Conservation (phyloP, 2,888 invertebrate species). For the Panopea generosa region DNA sequence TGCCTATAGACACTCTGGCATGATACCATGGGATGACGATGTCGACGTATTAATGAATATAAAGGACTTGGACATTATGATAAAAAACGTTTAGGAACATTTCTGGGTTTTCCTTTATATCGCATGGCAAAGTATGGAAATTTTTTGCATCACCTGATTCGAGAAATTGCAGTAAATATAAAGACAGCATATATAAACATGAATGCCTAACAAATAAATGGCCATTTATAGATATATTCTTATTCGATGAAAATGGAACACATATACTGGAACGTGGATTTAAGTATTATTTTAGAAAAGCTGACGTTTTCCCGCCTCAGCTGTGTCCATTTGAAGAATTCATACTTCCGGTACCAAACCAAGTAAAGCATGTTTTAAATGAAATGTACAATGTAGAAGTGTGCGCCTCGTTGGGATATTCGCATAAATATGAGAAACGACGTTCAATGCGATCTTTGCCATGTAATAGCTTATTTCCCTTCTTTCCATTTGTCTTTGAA, state of each 20-base stretch:
- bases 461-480: slow-evolving; percentile 37
- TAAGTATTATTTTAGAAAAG: slow-evolving; percentile 50
- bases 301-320: slow-evolving; percentile 55
- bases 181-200: background rate
- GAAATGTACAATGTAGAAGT: slow-evolving; percentile 54
- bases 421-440: slow-evolving; percentile 28
- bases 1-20: slow-evolving; percentile 60
- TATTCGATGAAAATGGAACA: slow-evolving; percentile 60
- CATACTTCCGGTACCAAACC: slow-evolving; percentile 46
- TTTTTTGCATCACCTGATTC: slow-evolving; percentile 30
- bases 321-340: slow-evolving; percentile 42
- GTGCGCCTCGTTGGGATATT: slow-evolving; percentile 45
- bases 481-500: slow-evolving; percentile 55
- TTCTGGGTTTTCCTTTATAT: slow-evolving; percentile 28
- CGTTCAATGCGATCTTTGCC: slow-evolving; percentile 28
- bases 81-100: slow-evolving; percentile 23
- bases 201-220: slow-evolving; percentile 19
- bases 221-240: slow-evolving; percentile 65
- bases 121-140: slow-evolving; percentile 62
- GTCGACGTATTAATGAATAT: slow-evolving; percentile 62
- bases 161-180: background rate
- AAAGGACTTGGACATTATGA: slow-evolving; percentile 35
- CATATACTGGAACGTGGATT: slow-evolving; percentile 59
- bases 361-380: slow-evolving; percentile 33
- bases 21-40: slow-evolving; percentile 72